Percentiles rank a stretch among this genome's conserved stretches.
Evolutionary conservation across 2,113 vertebrate genomes (phyloP).

Genomic region (Sardina pilchardus): DNA sequence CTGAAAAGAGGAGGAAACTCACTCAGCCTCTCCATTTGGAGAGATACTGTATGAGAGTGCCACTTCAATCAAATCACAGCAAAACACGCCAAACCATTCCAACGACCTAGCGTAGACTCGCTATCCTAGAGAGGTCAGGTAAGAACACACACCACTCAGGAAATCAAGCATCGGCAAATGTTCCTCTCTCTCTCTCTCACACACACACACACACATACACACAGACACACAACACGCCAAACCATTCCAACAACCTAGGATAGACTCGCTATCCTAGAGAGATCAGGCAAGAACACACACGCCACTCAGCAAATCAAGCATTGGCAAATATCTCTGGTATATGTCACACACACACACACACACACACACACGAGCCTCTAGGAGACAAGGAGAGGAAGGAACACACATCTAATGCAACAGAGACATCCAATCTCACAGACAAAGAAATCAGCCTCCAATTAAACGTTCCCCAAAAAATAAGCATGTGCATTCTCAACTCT

Average conservation of each 20-base stretch:
- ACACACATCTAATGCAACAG: neutral
- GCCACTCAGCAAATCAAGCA: neutral
- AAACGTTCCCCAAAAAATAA: neutral
- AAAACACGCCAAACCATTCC: neutral
- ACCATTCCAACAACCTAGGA: neutral
- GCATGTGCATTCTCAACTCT: neutral
- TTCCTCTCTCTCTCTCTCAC: neutral
- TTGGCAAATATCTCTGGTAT: neutral
- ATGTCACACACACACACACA: no score
- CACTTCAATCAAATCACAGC: constrained; percentile 1
- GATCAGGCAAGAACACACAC: neutral
- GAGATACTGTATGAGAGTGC: neutral
- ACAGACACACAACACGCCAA: neutral
- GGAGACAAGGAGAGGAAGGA: neutral
- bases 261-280: neutral
- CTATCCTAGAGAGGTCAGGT: neutral
- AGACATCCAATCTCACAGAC: neutral
- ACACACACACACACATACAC: neutral
- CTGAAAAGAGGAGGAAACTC: neutral
- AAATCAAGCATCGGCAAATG: neutral
- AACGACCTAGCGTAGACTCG: neutral
- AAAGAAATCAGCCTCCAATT: neutral
- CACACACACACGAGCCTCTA: neutral
- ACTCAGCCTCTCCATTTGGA: neutral
- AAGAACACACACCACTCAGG: neutral